Evolutionary conservation across 2,888 invertebrate species (phyloP).

Genomic region (Xanthia togata): DNA sequence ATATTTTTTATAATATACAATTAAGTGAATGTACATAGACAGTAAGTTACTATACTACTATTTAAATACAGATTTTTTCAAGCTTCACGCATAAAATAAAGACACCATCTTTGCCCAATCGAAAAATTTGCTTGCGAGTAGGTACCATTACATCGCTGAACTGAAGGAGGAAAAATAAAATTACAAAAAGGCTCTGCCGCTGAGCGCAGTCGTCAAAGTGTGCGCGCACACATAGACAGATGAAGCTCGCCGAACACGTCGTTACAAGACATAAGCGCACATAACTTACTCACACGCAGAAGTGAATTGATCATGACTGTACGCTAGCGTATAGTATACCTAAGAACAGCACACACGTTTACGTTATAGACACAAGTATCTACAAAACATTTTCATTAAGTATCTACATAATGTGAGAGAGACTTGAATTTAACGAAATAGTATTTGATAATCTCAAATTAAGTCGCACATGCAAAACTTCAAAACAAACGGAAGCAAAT

Average conservation of each 20-base stretch:
- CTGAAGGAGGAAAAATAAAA: conserved; percentile 88
- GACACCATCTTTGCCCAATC: conserved; percentile 50
- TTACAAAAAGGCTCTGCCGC: conserved; percentile 86
- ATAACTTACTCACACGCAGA: conserved; percentile 80
- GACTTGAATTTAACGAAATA: conserved; percentile 23
- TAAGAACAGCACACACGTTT: conserved; percentile 68
- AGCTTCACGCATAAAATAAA: conserved; percentile 26
- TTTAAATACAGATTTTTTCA: not conserved
- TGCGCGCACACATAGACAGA: conserved; percentile 78
- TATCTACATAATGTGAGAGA: conserved; percentile 18
- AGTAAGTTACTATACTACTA: not conserved
- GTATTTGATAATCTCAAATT: conserved; percentile 21
- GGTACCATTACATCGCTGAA: conserved; percentile 78
- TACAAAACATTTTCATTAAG: conserved; percentile 40
- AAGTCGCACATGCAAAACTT: conserved; percentile 27
- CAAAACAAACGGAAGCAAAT: conserved; percentile 33
- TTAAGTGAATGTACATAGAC: not conserved
- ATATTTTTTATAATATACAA: not conserved
- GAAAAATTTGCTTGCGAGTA: conserved; percentile 72
- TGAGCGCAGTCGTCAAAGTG: conserved; percentile 79
- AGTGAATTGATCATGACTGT: conserved; percentile 67
- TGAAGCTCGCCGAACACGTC: conserved; percentile 80
- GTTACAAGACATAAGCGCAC: conserved; percentile 79
- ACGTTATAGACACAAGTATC: conserved; percentile 62
- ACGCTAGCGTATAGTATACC: conserved; percentile 63